Percentiles rank a stretch among this genome's conserved stretches.
These are phyloP conservation scores for Pelobates cultripes DNA, from an alignment of 2,797 vertebrate genomes.

Conservation along the genomic window DNA sequence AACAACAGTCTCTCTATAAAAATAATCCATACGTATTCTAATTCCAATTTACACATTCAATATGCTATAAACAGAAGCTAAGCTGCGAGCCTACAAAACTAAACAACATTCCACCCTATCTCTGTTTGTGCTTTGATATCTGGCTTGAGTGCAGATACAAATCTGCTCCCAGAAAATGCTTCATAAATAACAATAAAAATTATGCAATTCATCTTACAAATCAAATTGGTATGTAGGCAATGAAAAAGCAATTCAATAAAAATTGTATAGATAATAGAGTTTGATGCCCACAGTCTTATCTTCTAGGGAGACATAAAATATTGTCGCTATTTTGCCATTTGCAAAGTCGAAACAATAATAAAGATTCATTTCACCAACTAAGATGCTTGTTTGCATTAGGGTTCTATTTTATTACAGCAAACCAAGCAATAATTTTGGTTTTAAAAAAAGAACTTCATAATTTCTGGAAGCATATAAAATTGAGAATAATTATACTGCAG, in stretches of 20 bases:
- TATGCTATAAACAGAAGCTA: too few relatives aligned
- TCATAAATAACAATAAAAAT: conserved; percentile 45
- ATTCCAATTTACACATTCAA: too few relatives aligned
- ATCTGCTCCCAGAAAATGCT: conserved; percentile 29
- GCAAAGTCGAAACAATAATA: conserved; percentile 39
- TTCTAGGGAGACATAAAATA: conserved; percentile 52
- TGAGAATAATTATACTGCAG: conserved; percentile 57
- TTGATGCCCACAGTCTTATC: conserved; percentile 55
- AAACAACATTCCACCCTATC: neutral
- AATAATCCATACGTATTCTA: too few relatives aligned
- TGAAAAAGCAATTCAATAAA: conserved; percentile 49
- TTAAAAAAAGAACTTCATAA: conserved; percentile 59
- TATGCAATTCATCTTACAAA: conserved; percentile 50
- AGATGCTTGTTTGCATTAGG: conserved; percentile 54
- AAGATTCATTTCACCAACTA: conserved; percentile 52
- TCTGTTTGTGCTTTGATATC: conserved; percentile 37
- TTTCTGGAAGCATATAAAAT: conserved; percentile 58
- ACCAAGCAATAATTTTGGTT: conserved; percentile 59
- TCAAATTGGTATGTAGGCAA: conserved; percentile 47
- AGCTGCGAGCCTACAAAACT: neutral
- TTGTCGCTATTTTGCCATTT: conserved; percentile 56
- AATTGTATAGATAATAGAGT: conserved; percentile 51
- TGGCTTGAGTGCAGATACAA: conserved; percentile 28
- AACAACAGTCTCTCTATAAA: too few relatives aligned
- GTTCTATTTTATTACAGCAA: conserved; percentile 58